Conservation (phyloP, 1,140 invertebrate genomes). For the Tyrophagus putrescentiae region DNA sequence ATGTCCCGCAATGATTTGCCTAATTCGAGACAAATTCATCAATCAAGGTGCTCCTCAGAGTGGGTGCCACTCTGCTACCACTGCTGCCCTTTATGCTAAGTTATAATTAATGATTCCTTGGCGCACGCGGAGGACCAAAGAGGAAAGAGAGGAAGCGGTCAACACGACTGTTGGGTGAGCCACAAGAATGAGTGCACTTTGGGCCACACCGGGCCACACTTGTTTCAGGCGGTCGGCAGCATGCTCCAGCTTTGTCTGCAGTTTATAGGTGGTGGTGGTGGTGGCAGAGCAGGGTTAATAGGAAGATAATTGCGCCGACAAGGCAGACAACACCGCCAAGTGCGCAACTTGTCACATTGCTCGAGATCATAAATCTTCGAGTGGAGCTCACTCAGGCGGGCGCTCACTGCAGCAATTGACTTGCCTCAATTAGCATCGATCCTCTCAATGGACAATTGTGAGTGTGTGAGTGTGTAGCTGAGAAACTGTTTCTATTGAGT, state of each 20-base stretch:
- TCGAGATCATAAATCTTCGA: constrained; percentile 8
- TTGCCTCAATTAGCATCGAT: constrained; percentile 9
- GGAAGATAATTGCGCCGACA: constrained; percentile 1
- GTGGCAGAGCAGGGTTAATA: constrained; percentile 8
- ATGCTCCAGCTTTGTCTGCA: too few species aligned
- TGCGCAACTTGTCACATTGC: constrained; percentile 7
- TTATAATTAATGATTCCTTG: constrained; percentile 12
- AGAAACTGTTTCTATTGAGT: too few species aligned
- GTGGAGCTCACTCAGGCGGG: background rate
- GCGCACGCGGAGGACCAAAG: background rate
- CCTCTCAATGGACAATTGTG: too few species aligned
- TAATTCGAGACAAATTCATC: constrained; percentile 16
- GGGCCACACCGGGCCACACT: background rate
- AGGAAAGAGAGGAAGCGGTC: background rate
- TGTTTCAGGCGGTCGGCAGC: too few species aligned
- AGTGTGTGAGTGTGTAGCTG: too few species aligned
- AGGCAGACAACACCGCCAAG: background rate
- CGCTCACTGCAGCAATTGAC: background rate
- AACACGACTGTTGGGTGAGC: background rate
- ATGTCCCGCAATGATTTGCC: constrained; percentile 7
- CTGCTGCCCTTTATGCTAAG: background rate
- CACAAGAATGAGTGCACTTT: background rate
- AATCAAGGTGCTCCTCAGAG: constrained; percentile 6
- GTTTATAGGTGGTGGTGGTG: too few species aligned
- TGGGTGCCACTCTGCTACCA: too few species aligned